Conservation (phyloP, 2,797 vertebrate species). For the Crocodylus rhombifer region DNA sequence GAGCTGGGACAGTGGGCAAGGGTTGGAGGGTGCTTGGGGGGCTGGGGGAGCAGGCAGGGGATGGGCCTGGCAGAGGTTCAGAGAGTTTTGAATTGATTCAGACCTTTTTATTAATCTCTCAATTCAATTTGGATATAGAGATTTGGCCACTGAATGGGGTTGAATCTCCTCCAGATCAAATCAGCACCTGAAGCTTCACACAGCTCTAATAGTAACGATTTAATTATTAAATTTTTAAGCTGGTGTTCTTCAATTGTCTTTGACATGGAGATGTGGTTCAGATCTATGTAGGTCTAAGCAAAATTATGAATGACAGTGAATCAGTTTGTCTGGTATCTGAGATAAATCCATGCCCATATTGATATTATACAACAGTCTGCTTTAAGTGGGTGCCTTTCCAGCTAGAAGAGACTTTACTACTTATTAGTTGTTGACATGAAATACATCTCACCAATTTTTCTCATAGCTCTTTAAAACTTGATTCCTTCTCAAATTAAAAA, state of each 20-base stretch:
- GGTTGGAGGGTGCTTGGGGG: too few relatives aligned
- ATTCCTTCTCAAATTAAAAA: slow-evolving; percentile 32
- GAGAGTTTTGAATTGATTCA: too few relatives aligned
- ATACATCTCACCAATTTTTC: not conserved
- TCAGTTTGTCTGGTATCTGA: not conserved
- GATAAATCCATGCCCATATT: not conserved
- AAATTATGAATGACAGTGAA: not conserved
- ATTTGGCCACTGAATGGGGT: not conserved
- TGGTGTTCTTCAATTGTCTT: not conserved
- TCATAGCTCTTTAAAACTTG: not conserved
- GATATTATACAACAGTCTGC: not conserved
- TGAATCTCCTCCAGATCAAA: too few relatives aligned
- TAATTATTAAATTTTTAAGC: not conserved
- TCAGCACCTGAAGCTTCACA: too few relatives aligned
- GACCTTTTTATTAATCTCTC: too few relatives aligned
- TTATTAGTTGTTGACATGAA: slow-evolving; percentile 1
- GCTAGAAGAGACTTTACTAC: not conserved
- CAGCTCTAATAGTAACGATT: not conserved
- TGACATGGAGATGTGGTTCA: not conserved
- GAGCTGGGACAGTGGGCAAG: too few relatives aligned
- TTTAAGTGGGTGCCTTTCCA: not conserved
- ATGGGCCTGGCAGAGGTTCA: too few relatives aligned
- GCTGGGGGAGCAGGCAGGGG: too few relatives aligned
- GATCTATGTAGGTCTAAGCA: not conserved
- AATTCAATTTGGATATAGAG: not conserved